Percentiles rank a stretch among this genome's conserved stretches.
Evolutionary conservation across 1,140 invertebrate species (phyloP).

Genomic region (Papilio aristodemus): DNA sequence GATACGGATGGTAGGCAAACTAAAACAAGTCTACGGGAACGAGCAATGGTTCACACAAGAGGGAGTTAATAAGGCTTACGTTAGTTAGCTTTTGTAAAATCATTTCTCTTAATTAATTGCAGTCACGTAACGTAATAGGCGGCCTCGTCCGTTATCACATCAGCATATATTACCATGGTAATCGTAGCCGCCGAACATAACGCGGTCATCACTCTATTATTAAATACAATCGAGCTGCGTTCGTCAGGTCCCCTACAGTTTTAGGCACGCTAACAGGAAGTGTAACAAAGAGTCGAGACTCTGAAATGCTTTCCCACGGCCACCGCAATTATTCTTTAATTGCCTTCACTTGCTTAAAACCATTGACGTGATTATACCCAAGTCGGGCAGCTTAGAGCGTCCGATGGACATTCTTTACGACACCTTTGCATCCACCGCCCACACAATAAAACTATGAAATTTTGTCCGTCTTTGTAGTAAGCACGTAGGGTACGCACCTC

Average conservation of each 20-base stretch:
- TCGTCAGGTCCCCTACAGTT: conserved; percentile 35
- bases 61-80: conserved; percentile 23
- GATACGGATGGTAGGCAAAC: background rate
- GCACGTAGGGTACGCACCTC: conserved; percentile 64
- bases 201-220: conserved; percentile 35
- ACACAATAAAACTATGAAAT: conserved; percentile 57
- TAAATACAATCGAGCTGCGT: conserved; percentile 24
- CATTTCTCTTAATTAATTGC: conserved; percentile 36
- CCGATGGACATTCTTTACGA: conserved; percentile 68
- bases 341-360: conserved; percentile 62
- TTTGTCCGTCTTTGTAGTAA: conserved; percentile 61
- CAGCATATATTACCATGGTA: conserved; percentile 37
- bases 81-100: conserved; percentile 31
- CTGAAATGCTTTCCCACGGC: conserved; percentile 64
- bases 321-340: conserved; percentile 61
- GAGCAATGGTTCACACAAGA: conserved; percentile 12
- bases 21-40: background rate
- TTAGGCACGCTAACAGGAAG: conserved; percentile 51
- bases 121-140: conserved; percentile 38
- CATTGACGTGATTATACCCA: conserved; percentile 73
- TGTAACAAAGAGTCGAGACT: conserved; percentile 49
- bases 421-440: conserved; percentile 65
- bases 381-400: conserved; percentile 63
- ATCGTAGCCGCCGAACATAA: conserved; percentile 30
- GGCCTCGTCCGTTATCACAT: conserved; percentile 34